phyloP scores from a whole-genome alignment of 30 jellyfish, hydroid and myxozoan genomes.

The Hydractinia symbiolongicarpus region DNA sequence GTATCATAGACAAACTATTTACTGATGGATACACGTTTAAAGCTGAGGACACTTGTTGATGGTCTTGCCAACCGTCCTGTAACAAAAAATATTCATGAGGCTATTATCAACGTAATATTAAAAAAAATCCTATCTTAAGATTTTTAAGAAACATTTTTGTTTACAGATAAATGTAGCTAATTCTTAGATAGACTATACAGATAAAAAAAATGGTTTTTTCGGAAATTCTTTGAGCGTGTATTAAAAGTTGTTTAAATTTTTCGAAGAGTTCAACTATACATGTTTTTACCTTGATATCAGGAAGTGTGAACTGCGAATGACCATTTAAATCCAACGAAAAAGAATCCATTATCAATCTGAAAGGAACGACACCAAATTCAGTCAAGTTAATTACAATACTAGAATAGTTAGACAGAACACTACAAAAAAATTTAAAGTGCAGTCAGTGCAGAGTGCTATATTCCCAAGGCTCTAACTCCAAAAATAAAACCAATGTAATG shows the following conservation, averaged over 20 bases:
- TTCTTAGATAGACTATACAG: too few relatives aligned
- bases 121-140: background rate
- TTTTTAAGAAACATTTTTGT: background rate
- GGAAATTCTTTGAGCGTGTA: too few relatives aligned
- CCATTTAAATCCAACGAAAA: conserved; percentile 83
- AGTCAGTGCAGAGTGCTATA: background rate
- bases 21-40: conserved; percentile 71
- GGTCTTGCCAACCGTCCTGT: conserved; percentile 31
- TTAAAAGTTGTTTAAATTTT: too few relatives aligned
- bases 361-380: conserved; percentile 5
- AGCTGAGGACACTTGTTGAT: conserved; percentile 17
- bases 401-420: too few relatives aligned
- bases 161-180: background rate
- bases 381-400: background rate
- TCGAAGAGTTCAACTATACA: too few relatives aligned
- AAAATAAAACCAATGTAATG: background rate
- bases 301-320: conserved; percentile 59
- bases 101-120: background rate
- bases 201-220: too few relatives aligned
- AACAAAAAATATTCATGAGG: background rate
- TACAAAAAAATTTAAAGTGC: too few relatives aligned
- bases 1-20: conserved; percentile 49
- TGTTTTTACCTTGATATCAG: conserved; percentile 55
- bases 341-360: conserved; percentile 84
- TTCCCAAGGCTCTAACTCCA: background rate